These are phyloP conservation scores for Cephalopachus bancanus DNA, from an alignment of 2,797 vertebrate species.

Conservation along the genomic window DNA sequence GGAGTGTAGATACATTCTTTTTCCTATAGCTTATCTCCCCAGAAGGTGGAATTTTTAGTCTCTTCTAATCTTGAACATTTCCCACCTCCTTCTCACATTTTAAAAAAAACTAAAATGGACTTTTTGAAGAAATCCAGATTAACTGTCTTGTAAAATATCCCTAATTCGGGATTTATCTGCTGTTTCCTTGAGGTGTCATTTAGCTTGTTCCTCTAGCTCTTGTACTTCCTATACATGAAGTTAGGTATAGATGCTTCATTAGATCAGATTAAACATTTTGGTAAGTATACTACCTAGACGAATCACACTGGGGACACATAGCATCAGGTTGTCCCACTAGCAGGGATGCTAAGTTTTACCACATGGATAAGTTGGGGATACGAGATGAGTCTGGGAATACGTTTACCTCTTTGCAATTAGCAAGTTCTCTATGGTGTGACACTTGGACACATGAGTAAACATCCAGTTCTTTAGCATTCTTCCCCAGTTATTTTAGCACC, in stretches of 20 bases:
- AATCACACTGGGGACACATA: rapidly evolving
- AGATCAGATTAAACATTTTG: neutral
- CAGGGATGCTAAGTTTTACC: neutral
- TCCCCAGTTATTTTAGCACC: neutral
- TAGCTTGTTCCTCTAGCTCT: too few relatives aligned
- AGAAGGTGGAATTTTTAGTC: neutral
- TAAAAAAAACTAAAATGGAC: neutral
- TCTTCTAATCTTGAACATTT: neutral
- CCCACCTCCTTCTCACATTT: neutral
- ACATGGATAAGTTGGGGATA: neutral
- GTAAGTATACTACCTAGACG: rapidly evolving
- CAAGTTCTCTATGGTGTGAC: neutral
- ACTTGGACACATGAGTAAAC: rapidly evolving
- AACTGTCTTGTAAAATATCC: neutral
- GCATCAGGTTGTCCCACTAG: neutral
- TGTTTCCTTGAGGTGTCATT: rapidly evolving
- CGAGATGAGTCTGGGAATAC: neutral
- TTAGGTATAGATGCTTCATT: rapidly evolving
- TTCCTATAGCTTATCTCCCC: neutral
- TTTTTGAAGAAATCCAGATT: neutral
- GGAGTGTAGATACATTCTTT: rapidly evolving
- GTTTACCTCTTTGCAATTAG: neutral
- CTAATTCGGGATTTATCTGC: neutral
- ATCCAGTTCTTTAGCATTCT: neutral
- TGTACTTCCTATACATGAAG: rapidly evolving